phyloP scores from a whole-genome alignment of 2,888 invertebrate species.

The Trichopria drosophilae region DNA sequence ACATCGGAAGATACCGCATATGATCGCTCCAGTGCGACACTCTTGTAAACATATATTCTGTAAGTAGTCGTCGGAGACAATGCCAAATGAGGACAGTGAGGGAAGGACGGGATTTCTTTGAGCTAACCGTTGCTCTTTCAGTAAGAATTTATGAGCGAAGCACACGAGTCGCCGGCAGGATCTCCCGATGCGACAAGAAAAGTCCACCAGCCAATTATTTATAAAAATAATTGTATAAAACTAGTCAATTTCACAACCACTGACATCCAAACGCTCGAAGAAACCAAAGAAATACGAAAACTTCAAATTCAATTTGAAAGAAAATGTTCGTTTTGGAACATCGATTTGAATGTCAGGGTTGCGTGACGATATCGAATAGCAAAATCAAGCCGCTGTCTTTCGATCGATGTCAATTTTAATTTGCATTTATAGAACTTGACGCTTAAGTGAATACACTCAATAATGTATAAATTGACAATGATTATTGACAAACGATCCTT shows the following conservation, averaged over 20 bases:
- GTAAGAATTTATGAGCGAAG: too few relatives aligned
- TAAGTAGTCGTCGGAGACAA: too few relatives aligned
- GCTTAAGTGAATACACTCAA: too few relatives aligned
- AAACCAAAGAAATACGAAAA: slow-evolving; percentile 33
- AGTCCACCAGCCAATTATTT: slow-evolving; percentile 56
- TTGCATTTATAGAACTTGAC: too few relatives aligned
- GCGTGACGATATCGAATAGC: slow-evolving; percentile 52
- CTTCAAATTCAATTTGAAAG: slow-evolving; percentile 7
- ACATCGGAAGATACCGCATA: too few relatives aligned
- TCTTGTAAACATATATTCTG: too few relatives aligned
- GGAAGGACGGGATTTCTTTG: too few relatives aligned
- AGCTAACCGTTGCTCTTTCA: too few relatives aligned
- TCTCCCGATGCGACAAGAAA: slow-evolving; percentile 31
- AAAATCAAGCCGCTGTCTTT: slow-evolving; percentile 57
- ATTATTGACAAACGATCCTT: slow-evolving; percentile 31
- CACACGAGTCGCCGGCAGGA: neutral
- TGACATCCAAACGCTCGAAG: slow-evolving; percentile 55
- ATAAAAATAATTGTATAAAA: slow-evolving; percentile 60
- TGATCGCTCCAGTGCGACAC: too few relatives aligned
- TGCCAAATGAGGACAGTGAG: too few relatives aligned
- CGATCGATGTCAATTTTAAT: slow-evolving; percentile 29
- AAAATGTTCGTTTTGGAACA: slow-evolving; percentile 21
- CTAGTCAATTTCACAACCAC: slow-evolving; percentile 58
- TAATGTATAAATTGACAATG: slow-evolving; percentile 28
- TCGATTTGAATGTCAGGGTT: slow-evolving; percentile 57